Evolutionary conservation across 2,113 vertebrate genomes (phyloP).

Genomic region (Thalassoma bifasciatum): DNA sequence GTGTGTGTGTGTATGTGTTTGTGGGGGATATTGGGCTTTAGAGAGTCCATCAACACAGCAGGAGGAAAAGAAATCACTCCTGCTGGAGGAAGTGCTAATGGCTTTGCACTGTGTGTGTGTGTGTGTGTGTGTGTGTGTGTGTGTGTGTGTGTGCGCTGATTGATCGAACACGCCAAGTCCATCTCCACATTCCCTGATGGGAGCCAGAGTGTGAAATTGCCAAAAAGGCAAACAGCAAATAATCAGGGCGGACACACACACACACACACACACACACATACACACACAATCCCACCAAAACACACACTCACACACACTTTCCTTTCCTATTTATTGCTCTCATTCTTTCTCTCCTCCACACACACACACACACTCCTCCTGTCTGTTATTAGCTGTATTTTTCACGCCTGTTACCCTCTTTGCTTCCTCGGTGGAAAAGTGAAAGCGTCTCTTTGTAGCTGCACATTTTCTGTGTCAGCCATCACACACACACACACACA

Average conservation of each 20-base stretch:
- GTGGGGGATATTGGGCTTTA: slow-evolving; percentile 44
- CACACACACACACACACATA: slow-evolving; percentile 14
- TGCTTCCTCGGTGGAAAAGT: slow-evolving; percentile 8
- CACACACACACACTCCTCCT: slow-evolving; percentile 3
- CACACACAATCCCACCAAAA: slow-evolving; percentile 12
- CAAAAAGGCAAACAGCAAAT: slow-evolving; percentile 62
- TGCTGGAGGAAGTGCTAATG: slow-evolving; percentile 71
- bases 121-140: slow-evolving; percentile 16
- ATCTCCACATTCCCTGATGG: slow-evolving; percentile 67
- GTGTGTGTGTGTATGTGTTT: slow-evolving; percentile 12
- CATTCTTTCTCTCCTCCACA: neutral
- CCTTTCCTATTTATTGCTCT: neutral
- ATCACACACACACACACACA: too few species aligned
- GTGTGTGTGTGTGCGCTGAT: too few species aligned
- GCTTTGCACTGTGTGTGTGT: slow-evolving; percentile 35
- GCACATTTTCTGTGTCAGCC: neutral
- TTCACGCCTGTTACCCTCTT: slow-evolving; percentile 2
- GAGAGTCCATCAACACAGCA: slow-evolving; percentile 72
- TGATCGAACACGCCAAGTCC: slow-evolving; percentile 73
- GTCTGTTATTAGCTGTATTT: slow-evolving; percentile 42
- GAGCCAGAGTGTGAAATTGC: slow-evolving; percentile 70
- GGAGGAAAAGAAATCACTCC: slow-evolving; percentile 66
- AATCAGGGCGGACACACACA: slow-evolving; percentile 46
- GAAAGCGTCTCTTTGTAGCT: slow-evolving; percentile 8
- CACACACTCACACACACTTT: slow-evolving; percentile 17